Percentiles rank a stretch among this genome's conserved stretches.
Evolutionary conservation across 2,797 vertebrate species (phyloP).

Genomic region (Serranus cabrilla): DNA sequence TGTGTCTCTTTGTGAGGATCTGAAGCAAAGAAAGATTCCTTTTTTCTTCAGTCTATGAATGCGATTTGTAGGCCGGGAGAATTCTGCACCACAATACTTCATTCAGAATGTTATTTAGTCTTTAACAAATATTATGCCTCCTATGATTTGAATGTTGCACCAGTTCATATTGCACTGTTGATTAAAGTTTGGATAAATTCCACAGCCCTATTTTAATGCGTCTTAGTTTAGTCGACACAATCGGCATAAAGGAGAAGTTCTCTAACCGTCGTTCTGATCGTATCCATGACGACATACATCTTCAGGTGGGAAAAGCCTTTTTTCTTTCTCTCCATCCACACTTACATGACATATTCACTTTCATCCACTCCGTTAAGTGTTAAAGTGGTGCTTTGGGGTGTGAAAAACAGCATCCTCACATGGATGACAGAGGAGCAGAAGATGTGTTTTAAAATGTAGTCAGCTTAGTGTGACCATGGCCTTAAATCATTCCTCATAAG

Average conservation of each 20-base stretch:
- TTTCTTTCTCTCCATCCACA: neutral
- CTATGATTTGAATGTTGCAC: too few relatives aligned
- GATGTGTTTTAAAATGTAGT: constrained; percentile 39
- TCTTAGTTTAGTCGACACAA: neutral
- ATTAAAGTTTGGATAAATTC: too few relatives aligned
- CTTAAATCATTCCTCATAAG: constrained; percentile 41
- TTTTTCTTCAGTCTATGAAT: too few relatives aligned
- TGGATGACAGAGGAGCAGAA: constrained; percentile 3
- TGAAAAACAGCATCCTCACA: constrained; percentile 19
- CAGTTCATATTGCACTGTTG: too few relatives aligned
- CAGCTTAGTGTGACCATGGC: constrained; percentile 24
- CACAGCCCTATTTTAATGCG: too few relatives aligned
- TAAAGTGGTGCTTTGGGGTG: constrained; percentile 6
- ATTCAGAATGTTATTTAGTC: too few relatives aligned
- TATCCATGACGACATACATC: neutral
- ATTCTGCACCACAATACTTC: too few relatives aligned
- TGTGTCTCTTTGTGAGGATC: too few relatives aligned
- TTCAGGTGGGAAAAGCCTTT: neutral
- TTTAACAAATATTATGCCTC: too few relatives aligned
- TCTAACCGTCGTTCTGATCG: neutral
- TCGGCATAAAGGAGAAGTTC: neutral
- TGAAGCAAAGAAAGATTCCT: too few relatives aligned
- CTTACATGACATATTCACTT: constrained; percentile 17
- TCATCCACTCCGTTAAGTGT: constrained; percentile 1
- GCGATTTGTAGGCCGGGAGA: too few relatives aligned